Base-by-base conservation (phyloP, 2,113 vertebrate genomes). In the Macaca nemestrina region DNA sequence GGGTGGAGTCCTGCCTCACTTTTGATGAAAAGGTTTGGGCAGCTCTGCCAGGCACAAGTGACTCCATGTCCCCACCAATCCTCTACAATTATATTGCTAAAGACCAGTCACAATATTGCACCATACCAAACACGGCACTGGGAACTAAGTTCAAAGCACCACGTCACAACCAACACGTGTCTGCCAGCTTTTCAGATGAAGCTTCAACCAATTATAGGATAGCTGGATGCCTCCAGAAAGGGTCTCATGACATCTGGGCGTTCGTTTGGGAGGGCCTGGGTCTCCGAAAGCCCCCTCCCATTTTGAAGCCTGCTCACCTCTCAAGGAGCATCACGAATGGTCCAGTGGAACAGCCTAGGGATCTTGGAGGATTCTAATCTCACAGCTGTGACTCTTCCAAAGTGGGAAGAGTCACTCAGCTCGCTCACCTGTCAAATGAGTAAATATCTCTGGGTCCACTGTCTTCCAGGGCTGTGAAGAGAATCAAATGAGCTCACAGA, bases 141-240 rank as follows among this genome's bases (percentile, higher is more conserved):
- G 72, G 45, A 55, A 43, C 64, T n/a, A 27, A 22, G 40, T 23
- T 78, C 75, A 67, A 57, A 57, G 43, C 6, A 23, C 30, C 8
- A 0, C 4, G 0, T 35, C 12, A 23, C 17, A 38, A n/a, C n/a
- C 14, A 2, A 79, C 43, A 40, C 4, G 0, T 14, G 0, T 4
- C 22, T 5, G 32, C 16, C 25, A 32, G 55, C 43, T 61, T 85
- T 40, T 23, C 2, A 23, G 17, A 25, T n/a, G n/a, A 43, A 9
- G 30, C 14, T 32, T 70, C n/a, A 11, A n/a, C 18, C 52, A n/a
- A 23, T 4, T 9, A 57, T 5, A 17, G 43, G 48, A 27, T 4
- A 64, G 40, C 16, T 50, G 32, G 79, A 4, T 27, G 20, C 18
- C 90, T 67, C 35, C 55, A 27, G 90, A 75, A 81, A 70, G 27